Evolutionary conservation across 2,797 vertebrate genomes (phyloP), one percentile per base, ranked within the genome.

Genomic region (Enteromius paludinosus): DNA sequence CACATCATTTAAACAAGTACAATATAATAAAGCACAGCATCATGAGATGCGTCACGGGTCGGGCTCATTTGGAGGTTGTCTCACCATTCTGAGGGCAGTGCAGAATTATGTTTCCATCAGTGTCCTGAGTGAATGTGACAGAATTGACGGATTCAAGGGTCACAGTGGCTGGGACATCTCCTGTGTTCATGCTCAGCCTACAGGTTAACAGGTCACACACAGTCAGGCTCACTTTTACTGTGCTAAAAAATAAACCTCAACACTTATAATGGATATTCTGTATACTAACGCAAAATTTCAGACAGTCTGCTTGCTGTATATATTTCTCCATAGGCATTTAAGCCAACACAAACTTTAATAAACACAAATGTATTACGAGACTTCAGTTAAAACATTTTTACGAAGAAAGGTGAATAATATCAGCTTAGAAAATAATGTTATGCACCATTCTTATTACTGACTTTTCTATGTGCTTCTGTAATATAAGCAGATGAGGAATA

Each of bases 151-250:
- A 94, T 91, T 96, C 96, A 90, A 97, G 89, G 85, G 95, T 94
- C 70, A 96, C 93, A 86, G 94, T 94, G 78, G 95, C 94, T 87
- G 96, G 95, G 35, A 96, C 96, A 87, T 96, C 97, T 88, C 93
- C 95, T 92, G 94, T 96, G 92, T 97, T 99, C 98, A 99, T 99
- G 93, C 92, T 97, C 95, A 96, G 92, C 90, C 96, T 96, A 89
- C 78, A 86, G 43, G 28, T 76, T 23, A 1, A 17, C 0, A 59
- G 5, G 33, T 35, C 20, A 77, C 20, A 68, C 25, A 23, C 35
- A 79, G 20, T 52, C n/a, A 59, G 2, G 1, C 11, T 54, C 49
- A 15, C 1, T n/a, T 72, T 14, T 14, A 72, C 52, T 35, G 47
- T 3, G 18, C 18, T 35, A n/a, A n/a, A 33, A 33, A 5, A 33